These are phyloP conservation scores for Ypsolopha scabrella DNA, from an alignment of 2,888 invertebrate species.

Conservation along the genomic window DNA sequence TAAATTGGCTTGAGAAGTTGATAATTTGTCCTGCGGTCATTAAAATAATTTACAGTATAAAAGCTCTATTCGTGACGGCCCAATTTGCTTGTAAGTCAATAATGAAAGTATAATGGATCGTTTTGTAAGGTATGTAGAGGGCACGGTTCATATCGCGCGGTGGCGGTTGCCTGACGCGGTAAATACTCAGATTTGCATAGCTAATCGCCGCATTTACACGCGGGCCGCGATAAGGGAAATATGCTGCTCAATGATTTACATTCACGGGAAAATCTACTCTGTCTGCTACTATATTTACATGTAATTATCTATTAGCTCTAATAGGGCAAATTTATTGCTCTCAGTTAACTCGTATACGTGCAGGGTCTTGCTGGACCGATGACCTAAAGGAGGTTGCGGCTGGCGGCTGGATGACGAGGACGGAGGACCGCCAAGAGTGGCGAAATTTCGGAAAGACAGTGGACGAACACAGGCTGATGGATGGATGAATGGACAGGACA, in stretches of 20 bases:
- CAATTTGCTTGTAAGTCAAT: not conserved
- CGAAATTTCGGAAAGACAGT: too few species aligned
- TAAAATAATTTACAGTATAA: not conserved
- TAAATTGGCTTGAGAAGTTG: conserved; percentile 16
- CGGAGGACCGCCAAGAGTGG: too few species aligned
- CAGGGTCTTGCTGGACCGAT: too few species aligned
- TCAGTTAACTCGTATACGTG: conserved; percentile 4
- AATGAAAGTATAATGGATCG: not conserved
- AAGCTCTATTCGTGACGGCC: not conserved
- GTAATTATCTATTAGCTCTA: conserved; percentile 28
- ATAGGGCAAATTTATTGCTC: conserved; percentile 27
- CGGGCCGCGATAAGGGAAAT: conserved; percentile 34
- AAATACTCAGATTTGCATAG: conserved; percentile 45
- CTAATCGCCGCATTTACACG: conserved; percentile 42
- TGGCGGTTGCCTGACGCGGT: conserved; percentile 20
- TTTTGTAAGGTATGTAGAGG: not conserved
- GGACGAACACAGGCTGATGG: too few species aligned
- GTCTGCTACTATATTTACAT: conserved; percentile 11
- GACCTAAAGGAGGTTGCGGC: too few species aligned
- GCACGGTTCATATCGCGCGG: not conserved
- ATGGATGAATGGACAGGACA: too few species aligned
- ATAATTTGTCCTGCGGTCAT: not conserved
- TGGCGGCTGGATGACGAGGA: too few species aligned
- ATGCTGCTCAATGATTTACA: conserved; percentile 43
- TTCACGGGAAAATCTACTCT: conserved; percentile 18